Evolutionary conservation across 23 tunicate genomes (phyloP), one percentile per base, ranked within the genome.

Genomic region (Botrylloides violaceus): DNA sequence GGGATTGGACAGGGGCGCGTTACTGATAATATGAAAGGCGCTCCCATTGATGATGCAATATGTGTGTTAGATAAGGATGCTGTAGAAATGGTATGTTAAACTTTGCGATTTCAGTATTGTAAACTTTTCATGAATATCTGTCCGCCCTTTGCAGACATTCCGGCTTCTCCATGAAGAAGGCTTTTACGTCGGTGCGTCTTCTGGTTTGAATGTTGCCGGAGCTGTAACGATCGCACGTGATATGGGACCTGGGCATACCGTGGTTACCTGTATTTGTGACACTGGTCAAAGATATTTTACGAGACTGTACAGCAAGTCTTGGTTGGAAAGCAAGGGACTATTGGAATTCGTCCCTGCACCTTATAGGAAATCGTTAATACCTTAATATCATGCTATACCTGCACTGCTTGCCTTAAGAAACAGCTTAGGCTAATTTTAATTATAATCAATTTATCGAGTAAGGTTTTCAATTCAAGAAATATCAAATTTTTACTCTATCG

Each of bases 1-100:
- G 97, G 97, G 12, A 90, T 90, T n/a, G 97, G 97, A 49, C 97
- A 90, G 36, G 97, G 97, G 0, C 66, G 97, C 27, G 97, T 90
- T 37, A 90, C 97, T 20, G 75, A 83, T 19, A 90, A 90, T 58
- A 83, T 90, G 85, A 59, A 90, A 70, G 97, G 85, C 4, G 97
- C 97, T 61, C 97, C 97, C 9, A 90, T 90, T 32, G 97, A 90
- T 83, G 90, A 75, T 36, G 97, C 97, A 4, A 64, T 90, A 2
- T 90, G 97, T 75, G 76, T 90, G 12, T 57, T 66, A n/a, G 97
- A 90, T 59, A 83, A 68, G 60, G 97, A 83, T 65, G 97, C 97
- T 39, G 79, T 90, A 22, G 70, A 58, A 34, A 90, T 90, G 97
- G 97, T 90, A 56, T 73, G 59, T 59, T 5, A 23, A 59, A 9